Percentiles rank a stretch among this genome's conserved stretches.
Evolutionary conservation across 2,888 invertebrate species (phyloP).

Genomic region (Caenorhabditis sp.): DNA sequence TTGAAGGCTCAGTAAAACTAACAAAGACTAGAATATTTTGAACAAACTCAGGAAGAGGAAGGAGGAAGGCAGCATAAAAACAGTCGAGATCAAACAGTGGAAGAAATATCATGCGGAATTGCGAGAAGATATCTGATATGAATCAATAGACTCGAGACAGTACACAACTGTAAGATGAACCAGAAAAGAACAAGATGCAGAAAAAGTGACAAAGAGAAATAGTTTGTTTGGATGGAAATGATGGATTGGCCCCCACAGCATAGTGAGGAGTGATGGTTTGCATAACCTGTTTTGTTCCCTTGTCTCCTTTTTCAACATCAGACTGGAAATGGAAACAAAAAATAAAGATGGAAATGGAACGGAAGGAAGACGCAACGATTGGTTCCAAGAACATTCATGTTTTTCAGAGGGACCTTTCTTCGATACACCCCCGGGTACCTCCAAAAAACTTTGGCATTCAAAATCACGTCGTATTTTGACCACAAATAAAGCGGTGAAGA

Average conservation of each 20-base stretch:
- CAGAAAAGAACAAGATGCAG: conserved; percentile 14
- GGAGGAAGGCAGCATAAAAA: conserved; percentile 23
- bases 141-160: conserved; percentile 47
- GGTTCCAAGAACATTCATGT: not conserved
- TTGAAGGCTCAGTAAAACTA: not conserved
- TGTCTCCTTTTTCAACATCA: conserved; percentile 5
- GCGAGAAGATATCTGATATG: conserved; percentile 52
- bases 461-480: conserved; percentile 15
- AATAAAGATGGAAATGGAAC: not conserved
- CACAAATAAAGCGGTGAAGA: not conserved
- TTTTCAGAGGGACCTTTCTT: not conserved
- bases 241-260: conserved; percentile 23
- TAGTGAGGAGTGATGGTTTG: conserved; percentile 37
- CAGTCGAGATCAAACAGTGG: conserved; percentile 51
- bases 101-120: conserved; percentile 50
- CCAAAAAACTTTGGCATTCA: not conserved
- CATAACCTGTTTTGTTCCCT: conserved; percentile 52
- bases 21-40: conserved; percentile 9
- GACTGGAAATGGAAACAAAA: conserved; percentile 4
- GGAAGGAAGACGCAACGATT: not conserved
- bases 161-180: conserved; percentile 17
- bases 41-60: not conserved
- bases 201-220: conserved; percentile 19
- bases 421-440: too few relatives aligned
- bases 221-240: conserved; percentile 14